phyloP scores from a whole-genome alignment of 1,140 invertebrate species.

The Diploscapter pachys region DNA sequence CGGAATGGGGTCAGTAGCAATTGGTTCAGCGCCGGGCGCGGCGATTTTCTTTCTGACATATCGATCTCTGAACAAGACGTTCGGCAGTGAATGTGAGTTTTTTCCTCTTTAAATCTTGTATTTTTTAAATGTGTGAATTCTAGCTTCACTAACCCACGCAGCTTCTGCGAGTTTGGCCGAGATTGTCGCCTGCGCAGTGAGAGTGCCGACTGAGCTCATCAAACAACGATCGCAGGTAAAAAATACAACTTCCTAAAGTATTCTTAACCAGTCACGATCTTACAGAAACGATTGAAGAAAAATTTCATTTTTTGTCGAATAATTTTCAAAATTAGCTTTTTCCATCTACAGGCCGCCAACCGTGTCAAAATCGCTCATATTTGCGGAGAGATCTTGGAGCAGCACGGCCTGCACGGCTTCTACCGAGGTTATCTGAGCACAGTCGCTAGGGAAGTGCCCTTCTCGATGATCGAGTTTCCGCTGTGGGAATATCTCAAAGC shows the following conservation, averaged over 20 bases:
- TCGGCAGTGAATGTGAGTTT: constrained; percentile 36
- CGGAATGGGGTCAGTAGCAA: constrained; percentile 44
- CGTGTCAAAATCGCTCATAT: constrained; percentile 64
- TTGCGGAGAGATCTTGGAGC: constrained; percentile 66
- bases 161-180: constrained; percentile 46
- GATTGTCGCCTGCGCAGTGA: constrained; percentile 73
- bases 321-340: no score
- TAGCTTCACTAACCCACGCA: constrained; percentile 30
- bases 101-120: neutral
- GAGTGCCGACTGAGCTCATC: constrained; percentile 88
- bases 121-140: no score
- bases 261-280: no score
- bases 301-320: no score
- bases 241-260: neutral
- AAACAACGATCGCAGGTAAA: constrained; percentile 83
- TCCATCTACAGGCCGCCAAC: constrained; percentile 50
- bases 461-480: constrained; percentile 90
- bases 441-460: constrained; percentile 84
- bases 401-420: constrained; percentile 67
- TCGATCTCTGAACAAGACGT: constrained; percentile 63
- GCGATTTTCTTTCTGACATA: constrained; percentile 92
- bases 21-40: constrained; percentile 64
- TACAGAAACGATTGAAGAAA: no score
- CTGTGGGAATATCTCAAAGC: constrained; percentile 85
- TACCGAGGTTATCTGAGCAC: constrained; percentile 88